Conservation (phyloP, 2,888 invertebrate genomes). For the Dasysyrphus tricinctus region DNA sequence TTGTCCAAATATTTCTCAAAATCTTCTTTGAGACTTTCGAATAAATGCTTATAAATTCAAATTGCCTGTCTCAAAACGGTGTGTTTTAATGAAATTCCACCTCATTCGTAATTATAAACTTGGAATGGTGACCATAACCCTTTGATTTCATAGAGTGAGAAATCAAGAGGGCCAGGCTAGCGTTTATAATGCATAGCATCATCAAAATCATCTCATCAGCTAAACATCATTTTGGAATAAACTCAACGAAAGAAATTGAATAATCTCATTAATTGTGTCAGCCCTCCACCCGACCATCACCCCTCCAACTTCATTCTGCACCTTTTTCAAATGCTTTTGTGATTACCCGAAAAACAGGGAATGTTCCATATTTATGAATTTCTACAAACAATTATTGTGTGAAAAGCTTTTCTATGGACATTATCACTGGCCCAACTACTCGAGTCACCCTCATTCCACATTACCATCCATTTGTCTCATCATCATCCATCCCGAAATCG, state of each 20-base stretch:
- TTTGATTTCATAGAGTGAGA: slow-evolving; percentile 53
- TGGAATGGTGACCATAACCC: slow-evolving; percentile 64
- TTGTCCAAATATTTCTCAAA: slow-evolving; percentile 24
- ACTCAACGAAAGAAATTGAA: slow-evolving; percentile 74
- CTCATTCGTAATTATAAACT: slow-evolving; percentile 69
- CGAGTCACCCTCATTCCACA: slow-evolving; percentile 33
- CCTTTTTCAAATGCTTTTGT: slow-evolving; percentile 60
- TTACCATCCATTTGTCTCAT: slow-evolving; percentile 26
- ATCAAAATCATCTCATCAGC: slow-evolving; percentile 49
- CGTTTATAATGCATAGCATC: slow-evolving; percentile 21
- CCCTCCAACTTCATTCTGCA: neutral
- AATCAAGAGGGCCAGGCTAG: slow-evolving; percentile 47
- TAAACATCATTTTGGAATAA: slow-evolving; percentile 60
- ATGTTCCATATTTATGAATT: slow-evolving; percentile 76
- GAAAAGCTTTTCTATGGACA: slow-evolving; percentile 62
- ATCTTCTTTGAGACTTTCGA: slow-evolving; percentile 44
- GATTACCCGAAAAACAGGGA: slow-evolving; percentile 67
- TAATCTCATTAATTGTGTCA: slow-evolving; percentile 73
- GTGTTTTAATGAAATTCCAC: slow-evolving; percentile 72
- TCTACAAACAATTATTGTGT: slow-evolving; percentile 71
- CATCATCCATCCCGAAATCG: slow-evolving; percentile 56
- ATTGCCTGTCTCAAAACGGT: slow-evolving; percentile 68
- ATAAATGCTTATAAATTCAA: slow-evolving; percentile 68
- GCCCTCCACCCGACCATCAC: neutral
- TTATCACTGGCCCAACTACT: slow-evolving; percentile 49